These are phyloP conservation scores for Tribolium freemani DNA, from an alignment of 2,888 invertebrate genomes.

Conservation along the genomic window DNA sequence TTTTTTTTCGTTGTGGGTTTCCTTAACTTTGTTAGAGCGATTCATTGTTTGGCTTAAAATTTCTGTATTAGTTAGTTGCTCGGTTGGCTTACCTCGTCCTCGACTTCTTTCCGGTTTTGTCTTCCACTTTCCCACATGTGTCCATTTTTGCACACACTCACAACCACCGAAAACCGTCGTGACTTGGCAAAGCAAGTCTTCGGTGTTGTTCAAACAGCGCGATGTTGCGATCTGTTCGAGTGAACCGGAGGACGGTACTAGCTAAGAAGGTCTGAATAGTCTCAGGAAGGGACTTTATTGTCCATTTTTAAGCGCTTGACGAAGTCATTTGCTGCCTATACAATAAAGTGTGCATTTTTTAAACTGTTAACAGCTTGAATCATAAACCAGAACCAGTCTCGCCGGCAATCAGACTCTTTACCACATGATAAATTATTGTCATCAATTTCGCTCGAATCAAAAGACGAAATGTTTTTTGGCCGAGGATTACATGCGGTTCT, in stretches of 20 bases:
- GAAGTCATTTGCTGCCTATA: conserved; percentile 18
- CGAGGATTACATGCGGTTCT: conserved; percentile 14
- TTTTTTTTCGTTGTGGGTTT: no score
- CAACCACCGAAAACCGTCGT: conserved; percentile 1
- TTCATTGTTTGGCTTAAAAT: no score
- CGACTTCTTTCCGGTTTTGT: background rate
- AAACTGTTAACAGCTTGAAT: conserved; percentile 15
- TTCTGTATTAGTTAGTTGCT: no score
- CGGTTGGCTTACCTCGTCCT: background rate
- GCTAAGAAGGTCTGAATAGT: conserved; percentile 8
- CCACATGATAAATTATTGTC: conserved; percentile 9
- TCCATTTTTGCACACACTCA: background rate
- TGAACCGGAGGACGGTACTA: conserved; percentile 5
- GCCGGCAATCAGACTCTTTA: conserved; percentile 17
- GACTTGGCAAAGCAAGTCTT: conserved; percentile 28
- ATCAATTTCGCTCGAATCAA: background rate
- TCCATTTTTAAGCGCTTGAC: conserved; percentile 20
- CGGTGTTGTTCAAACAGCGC: conserved; percentile 29
- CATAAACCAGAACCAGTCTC: conserved; percentile 24
- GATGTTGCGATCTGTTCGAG: conserved; percentile 27
- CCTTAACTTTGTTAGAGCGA: no score
- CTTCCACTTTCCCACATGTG: background rate
- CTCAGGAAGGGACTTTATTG: conserved; percentile 29
- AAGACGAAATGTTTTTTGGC: background rate
- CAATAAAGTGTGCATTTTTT: conserved; percentile 17